Evolutionary conservation across 1,140 invertebrate species (phyloP).

Genomic region (Monochamus saltuarius): DNA sequence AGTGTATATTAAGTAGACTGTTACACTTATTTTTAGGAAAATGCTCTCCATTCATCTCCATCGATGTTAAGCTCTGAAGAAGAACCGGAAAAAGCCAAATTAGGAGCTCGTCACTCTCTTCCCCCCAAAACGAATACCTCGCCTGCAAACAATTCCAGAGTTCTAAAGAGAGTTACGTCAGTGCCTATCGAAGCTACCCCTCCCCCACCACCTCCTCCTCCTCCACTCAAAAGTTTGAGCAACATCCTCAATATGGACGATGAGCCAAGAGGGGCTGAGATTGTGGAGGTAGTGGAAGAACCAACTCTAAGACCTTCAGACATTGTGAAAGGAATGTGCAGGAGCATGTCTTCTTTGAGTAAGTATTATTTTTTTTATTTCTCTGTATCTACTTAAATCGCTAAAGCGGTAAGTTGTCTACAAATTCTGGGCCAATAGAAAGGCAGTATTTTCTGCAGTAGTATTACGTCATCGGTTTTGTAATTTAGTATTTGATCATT

Average conservation of each 20-base stretch:
- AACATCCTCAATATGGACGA: constrained; percentile 27
- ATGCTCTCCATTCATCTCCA: constrained; percentile 38
- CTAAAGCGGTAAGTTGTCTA: too few species aligned
- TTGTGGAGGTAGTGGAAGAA: constrained; percentile 61
- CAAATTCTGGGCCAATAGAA: too few species aligned
- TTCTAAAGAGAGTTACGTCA: constrained; percentile 40
- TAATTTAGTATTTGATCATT: too few species aligned
- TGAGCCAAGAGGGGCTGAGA: constrained; percentile 43
- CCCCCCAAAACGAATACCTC: constrained; percentile 36
- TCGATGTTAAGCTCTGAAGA: constrained; percentile 44
- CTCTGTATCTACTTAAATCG: too few species aligned
- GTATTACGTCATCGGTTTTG: too few species aligned
- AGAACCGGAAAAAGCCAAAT: constrained; percentile 47
- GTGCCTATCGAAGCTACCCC: constrained; percentile 41
- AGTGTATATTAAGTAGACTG: too few species aligned
- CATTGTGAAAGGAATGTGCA: constrained; percentile 54
- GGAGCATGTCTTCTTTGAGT: constrained; percentile 47
- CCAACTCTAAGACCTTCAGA: constrained; percentile 62
- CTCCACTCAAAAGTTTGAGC: constrained; percentile 20
- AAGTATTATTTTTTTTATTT: constrained; percentile 33
- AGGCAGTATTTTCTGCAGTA: too few species aligned
- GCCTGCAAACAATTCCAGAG: constrained; percentile 44
- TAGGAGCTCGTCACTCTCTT: constrained; percentile 45
- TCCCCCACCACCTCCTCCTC: constrained; percentile 63
- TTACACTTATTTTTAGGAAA: background rate